Base-by-base conservation (phyloP, 2,113 vertebrate species). In the Dasyornis broadbenti region DNA sequence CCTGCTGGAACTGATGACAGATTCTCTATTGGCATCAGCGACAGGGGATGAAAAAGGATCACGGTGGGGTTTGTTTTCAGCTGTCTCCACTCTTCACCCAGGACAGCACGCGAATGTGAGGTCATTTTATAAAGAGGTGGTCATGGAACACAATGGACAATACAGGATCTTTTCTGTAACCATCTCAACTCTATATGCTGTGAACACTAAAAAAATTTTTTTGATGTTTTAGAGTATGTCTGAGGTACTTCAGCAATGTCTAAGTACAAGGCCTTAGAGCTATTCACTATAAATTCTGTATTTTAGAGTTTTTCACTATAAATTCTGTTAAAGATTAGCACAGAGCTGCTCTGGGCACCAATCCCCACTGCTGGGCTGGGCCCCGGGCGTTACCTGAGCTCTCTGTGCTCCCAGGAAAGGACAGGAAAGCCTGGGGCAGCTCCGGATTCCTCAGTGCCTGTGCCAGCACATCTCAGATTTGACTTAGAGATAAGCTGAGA, bases 61-160 rank as follows among this genome's bases (percentile, higher is more conserved):
- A 1, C 6, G 7, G 39, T 3, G 31, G 53, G n/a, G 31, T 76
- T 95, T 56, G 33, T 42, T 64, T 82, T 10, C 65, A 75, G 69
- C 61, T 89, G 9, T 45, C 47, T 66, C 8, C 11, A 27, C 35
- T 53, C 63, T 22, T 70, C n/a, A 31, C 10, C 42, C 39, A n/a
- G 23, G 33, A 24, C 1, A 66, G 44, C 17, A 28, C 17, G 33
- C 0, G 0, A 52, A 14, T 3, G 14, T 8, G 2, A 54, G 15
- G 40, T 28, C 5, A 16, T n/a, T 79, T 85, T 33, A 40, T 37
- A 78, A 33, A 84, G 26, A 60, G 7, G 5, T 9, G 16, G 39
- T 13, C n/a, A 3, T 13, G 40, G n/a, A 60, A n/a, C 31, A 21
- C 9, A 35, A 9, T 9, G 28, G 49, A 35, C 23, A 66, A 6